Conservation (phyloP, 92 coral and sea anemone genomes). For the Epizoanthus scotinus region DNA sequence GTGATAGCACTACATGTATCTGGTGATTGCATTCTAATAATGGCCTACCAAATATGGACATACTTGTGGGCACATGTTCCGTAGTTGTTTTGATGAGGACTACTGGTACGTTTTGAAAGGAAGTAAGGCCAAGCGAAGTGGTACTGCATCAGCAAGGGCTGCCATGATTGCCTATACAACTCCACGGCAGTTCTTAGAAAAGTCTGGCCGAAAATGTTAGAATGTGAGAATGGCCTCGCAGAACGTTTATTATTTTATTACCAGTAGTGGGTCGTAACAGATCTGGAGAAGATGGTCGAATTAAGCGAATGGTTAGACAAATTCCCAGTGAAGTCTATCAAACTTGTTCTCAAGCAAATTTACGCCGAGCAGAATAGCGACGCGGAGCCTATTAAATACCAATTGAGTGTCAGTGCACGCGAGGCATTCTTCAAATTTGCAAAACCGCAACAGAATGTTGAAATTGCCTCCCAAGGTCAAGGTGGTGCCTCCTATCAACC, state of each 20-base stretch:
- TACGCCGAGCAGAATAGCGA: slow-evolving; percentile 56
- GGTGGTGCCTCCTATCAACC: too few relatives aligned
- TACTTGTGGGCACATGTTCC: too few relatives aligned
- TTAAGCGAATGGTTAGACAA: slow-evolving; percentile 9
- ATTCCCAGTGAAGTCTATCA: slow-evolving; percentile 37
- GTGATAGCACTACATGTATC: too few relatives aligned
- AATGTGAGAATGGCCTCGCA: slow-evolving; percentile 40
- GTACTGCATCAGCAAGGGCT: slow-evolving; percentile 56
- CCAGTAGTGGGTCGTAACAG: slow-evolving; percentile 35
- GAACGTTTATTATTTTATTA: slow-evolving; percentile 48
- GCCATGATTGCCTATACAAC: slow-evolving; percentile 54
- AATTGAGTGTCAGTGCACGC: slow-evolving; percentile 47
- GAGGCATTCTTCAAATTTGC: slow-evolving; percentile 52
- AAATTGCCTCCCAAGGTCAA: too few relatives aligned
- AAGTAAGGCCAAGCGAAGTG: slow-evolving; percentile 55
- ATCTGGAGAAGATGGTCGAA: slow-evolving; percentile 52
- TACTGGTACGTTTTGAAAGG: slow-evolving; percentile 71
- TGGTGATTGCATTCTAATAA: too few relatives aligned
- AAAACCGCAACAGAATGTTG: too few relatives aligned
- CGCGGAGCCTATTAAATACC: too few relatives aligned
- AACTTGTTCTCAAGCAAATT: slow-evolving; percentile 48
- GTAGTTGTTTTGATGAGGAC: slow-evolving; percentile 67
- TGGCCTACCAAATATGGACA: too few relatives aligned
- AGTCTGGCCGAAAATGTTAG: slow-evolving; percentile 55
- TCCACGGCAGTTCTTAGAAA: slow-evolving; percentile 48